A percentile compares a stretch with the other conserved stretches of the same genome.
Conservation (phyloP, 2,888 invertebrate species). For the Anthophora plumipes region DNA sequence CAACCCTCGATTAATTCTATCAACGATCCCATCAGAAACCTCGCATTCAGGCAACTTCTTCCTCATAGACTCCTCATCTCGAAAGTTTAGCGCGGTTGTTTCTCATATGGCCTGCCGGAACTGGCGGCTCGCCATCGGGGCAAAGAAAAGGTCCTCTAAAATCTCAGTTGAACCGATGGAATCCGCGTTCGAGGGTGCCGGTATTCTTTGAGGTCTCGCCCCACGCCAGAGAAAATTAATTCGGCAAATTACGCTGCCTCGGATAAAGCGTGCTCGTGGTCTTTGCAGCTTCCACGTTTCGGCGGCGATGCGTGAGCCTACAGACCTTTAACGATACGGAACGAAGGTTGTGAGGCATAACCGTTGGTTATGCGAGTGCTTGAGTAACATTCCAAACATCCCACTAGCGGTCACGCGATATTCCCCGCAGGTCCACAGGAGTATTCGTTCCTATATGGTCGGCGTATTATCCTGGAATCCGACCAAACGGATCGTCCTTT, state of each 20-base stretch:
- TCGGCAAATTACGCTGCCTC: conserved; percentile 70
- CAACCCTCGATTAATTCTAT: not conserved
- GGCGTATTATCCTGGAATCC: conserved; percentile 72
- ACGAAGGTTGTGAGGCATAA: conserved; percentile 72
- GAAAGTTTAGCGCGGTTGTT: not conserved
- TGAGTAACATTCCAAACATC: conserved; percentile 75
- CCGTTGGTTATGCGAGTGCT: conserved; percentile 72
- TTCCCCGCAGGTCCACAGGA: conserved; percentile 66
- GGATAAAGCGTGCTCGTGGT: conserved; percentile 62
- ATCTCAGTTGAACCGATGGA: conserved; percentile 28
- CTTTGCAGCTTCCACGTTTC: conserved; percentile 55
- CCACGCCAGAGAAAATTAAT: conserved; percentile 68
- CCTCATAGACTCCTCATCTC: not conserved
- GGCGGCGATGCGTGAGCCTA: conserved; percentile 32
- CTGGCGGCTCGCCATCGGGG: not conserved
- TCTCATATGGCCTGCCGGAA: conserved; percentile 26
- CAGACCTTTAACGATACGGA: conserved; percentile 70
- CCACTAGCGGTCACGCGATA: conserved; percentile 76
- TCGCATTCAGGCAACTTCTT: no score
- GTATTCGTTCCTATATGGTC: conserved; percentile 71
- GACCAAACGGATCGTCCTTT: conserved; percentile 71
- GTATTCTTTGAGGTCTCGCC: conserved; percentile 57
- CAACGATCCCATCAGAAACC: no score
- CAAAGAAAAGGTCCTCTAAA: conserved; percentile 6
- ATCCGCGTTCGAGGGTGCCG: conserved; percentile 36